phyloP scores from a whole-genome alignment of 2,797 vertebrate genomes.

The Enteromius argenteus region DNA sequence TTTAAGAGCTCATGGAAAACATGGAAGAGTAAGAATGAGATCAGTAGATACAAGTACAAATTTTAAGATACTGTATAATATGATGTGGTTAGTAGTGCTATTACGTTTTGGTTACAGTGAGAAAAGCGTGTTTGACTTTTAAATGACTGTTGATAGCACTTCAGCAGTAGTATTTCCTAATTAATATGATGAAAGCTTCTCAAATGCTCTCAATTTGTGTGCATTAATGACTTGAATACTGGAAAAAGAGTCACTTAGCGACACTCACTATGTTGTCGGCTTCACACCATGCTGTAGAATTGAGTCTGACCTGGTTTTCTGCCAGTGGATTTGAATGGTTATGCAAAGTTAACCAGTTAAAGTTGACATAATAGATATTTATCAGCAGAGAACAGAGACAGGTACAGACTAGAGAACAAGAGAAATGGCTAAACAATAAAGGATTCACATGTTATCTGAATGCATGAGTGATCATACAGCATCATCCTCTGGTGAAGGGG shows the following conservation, averaged over 20 bases:
- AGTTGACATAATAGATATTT: not conserved
- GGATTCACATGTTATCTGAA: constrained; percentile 5
- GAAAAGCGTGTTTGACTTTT: not conserved
- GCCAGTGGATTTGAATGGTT: constrained; percentile 17
- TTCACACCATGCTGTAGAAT: not conserved
- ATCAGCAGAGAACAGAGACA: not conserved
- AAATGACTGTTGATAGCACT: not conserved
- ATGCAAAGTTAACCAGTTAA: constrained; percentile 6
- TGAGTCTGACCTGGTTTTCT: not conserved
- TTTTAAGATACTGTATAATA: constrained; percentile 63
- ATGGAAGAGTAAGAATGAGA: not conserved
- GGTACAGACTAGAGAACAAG: not conserved
- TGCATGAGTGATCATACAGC: constrained; percentile 16
- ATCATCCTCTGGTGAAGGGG: constrained; percentile 16
- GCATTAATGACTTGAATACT: constrained; percentile 25
- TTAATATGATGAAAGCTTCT: constrained; percentile 24
- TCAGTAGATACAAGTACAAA: constrained; percentile 12
- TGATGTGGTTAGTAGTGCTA: constrained; percentile 38
- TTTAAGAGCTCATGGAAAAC: constrained; percentile 63
- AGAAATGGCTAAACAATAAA: not conserved
- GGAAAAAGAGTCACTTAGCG: not conserved
- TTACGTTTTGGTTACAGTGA: constrained; percentile 25
- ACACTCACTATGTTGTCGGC: not conserved
- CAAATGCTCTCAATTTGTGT: not conserved
- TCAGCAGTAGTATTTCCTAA: constrained; percentile 16